Evolutionary conservation across 2,113 vertebrate genomes (phyloP).

Genomic region (Lipophrys pholis): DNA sequence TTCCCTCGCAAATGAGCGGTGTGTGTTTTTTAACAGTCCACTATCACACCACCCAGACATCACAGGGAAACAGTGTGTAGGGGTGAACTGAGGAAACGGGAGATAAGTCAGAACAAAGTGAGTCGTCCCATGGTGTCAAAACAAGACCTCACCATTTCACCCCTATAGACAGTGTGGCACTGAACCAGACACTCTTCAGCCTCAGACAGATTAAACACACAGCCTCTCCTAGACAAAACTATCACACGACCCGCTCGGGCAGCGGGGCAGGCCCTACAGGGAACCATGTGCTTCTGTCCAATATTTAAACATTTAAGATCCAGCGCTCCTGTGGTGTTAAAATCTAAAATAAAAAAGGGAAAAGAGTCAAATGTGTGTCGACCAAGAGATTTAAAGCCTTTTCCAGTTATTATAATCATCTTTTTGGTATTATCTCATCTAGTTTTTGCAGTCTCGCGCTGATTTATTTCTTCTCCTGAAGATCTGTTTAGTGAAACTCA

Average conservation of each 20-base stretch:
- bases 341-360: too few species aligned
- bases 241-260: conserved; percentile 32
- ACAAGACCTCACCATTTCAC: conserved; percentile 71
- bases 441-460: too few species aligned
- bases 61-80: conserved; percentile 41
- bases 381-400: too few species aligned
- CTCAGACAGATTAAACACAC: conserved; percentile 52
- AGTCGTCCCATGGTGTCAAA: conserved; percentile 73
- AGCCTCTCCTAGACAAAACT: conserved; percentile 71
- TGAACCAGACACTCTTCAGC: conserved; percentile 59
- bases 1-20: not conserved
- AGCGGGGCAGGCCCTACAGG: conserved; percentile 17
- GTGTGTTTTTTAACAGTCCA: conserved; percentile 10
- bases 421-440: too few species aligned
- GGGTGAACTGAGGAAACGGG: conserved; percentile 25
- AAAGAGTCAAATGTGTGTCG: too few species aligned
- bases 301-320: not conserved
- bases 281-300: conserved; percentile 4
- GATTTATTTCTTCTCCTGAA: too few species aligned
- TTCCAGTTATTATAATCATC: too few species aligned
- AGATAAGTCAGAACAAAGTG: conserved; percentile 81
- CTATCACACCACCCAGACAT: conserved; percentile 47
- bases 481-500: too few species aligned
- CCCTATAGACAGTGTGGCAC: conserved; percentile 50
- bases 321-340: too few species aligned